phyloP scores from a whole-genome alignment of 2,888 invertebrate species.

The Callyntrura guangdongensis region DNA sequence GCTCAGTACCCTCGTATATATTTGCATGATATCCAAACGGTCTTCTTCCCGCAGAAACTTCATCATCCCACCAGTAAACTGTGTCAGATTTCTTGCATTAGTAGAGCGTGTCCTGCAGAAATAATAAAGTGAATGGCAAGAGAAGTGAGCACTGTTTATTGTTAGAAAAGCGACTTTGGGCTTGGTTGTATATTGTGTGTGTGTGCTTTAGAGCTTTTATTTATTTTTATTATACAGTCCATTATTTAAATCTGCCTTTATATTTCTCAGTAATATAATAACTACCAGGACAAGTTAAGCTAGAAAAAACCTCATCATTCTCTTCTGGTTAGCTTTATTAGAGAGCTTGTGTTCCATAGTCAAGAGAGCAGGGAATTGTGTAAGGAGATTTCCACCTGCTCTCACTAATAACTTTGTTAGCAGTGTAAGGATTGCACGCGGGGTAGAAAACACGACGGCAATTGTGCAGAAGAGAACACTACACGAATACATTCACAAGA shows the following conservation, averaged over 20 bases:
- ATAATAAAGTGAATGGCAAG: conserved; percentile 4
- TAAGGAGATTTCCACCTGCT: conserved; percentile 66
- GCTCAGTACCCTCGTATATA: neutral
- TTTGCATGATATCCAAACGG: conserved; percentile 52
- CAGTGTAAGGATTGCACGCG: conserved; percentile 4
- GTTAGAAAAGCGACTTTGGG: neutral
- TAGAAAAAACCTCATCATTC: conserved; percentile 28
- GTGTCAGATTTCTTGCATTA: conserved; percentile 58
- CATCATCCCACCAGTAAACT: conserved; percentile 42
- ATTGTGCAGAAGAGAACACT: neutral
- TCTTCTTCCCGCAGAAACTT: neutral
- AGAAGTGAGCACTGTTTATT: neutral
- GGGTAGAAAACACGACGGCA: neutral
- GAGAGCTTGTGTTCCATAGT: neutral
- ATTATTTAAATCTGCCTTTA: conserved; percentile 55
- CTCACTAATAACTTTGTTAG: conserved; percentile 61
- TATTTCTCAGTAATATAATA: conserved; percentile 45
- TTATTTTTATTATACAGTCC: conserved; percentile 29
- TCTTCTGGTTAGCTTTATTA: conserved; percentile 38
- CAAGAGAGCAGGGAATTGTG: conserved; percentile 46
- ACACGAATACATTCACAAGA: neutral
- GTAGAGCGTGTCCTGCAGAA: neutral
- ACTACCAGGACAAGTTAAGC: conserved; percentile 43
- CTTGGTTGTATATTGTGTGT: neutral
- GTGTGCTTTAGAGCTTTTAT: neutral